phyloP scores from a whole-genome alignment of 2,888 invertebrate species.

The Coelopa pilipes region DNA sequence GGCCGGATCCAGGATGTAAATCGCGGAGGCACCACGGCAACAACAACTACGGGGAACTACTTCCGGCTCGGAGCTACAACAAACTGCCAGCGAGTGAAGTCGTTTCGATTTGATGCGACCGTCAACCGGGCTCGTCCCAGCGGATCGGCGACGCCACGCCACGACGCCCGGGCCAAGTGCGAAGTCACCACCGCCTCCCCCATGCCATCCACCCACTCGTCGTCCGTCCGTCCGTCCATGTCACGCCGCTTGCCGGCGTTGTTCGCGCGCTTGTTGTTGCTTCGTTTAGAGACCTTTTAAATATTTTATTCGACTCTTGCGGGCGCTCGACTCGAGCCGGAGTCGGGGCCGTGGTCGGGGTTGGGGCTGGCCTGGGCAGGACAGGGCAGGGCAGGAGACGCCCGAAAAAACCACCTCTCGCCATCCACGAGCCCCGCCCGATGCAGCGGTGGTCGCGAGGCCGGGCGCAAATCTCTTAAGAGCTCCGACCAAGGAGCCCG shows the following conservation, averaged over 20 bases:
- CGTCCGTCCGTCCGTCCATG: slow-evolving; percentile 1
- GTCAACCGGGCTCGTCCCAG: neutral
- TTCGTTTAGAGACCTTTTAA: slow-evolving; percentile 52
- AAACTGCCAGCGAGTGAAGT: neutral
- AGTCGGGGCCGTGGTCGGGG: no score
- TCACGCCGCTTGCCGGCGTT: neutral
- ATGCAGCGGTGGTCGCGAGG: slow-evolving; percentile 49
- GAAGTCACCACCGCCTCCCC: neutral
- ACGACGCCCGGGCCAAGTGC: neutral
- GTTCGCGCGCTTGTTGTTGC: slow-evolving; percentile 12
- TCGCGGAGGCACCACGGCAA: slow-evolving; percentile 2
- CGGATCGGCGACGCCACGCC: neutral
- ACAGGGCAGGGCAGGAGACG: no score
- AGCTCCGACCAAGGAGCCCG: slow-evolving; percentile 53
- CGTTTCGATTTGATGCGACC: neutral
- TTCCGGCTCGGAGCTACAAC: neutral
- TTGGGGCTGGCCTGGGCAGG: no score
- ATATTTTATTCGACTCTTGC: slow-evolving; percentile 64
- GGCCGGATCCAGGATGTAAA: neutral
- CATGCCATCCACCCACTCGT: neutral
- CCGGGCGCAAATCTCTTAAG: slow-evolving; percentile 59
- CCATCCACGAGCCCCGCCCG: no score
- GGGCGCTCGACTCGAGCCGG: no score
- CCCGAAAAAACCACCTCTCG: no score
- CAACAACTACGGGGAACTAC: neutral